Evolutionary conservation across 2,888 invertebrate genomes (phyloP).

Genomic region (Mongoloraphidia duomilia): DNA sequence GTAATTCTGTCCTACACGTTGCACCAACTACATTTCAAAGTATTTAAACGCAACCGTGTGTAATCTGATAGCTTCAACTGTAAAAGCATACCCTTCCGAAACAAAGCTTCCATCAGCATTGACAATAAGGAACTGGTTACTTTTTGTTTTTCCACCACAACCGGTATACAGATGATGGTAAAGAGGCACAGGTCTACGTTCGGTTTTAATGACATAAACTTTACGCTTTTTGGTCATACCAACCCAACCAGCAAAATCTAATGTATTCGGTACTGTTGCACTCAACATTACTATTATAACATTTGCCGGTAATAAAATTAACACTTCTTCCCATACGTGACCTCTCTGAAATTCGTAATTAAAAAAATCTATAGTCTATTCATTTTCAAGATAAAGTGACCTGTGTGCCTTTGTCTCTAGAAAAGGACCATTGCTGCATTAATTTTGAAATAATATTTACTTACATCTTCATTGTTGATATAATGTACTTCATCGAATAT

Average conservation of each 20-base stretch:
- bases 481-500: slow-evolving; percentile 99
- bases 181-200: slow-evolving; percentile 87
- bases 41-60: no score
- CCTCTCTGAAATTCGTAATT: slow-evolving; percentile 49
- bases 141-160: slow-evolving; percentile 54
- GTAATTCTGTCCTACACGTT: no score
- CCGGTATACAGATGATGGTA: slow-evolving; percentile 88
- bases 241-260: slow-evolving; percentile 92
- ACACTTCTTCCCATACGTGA: slow-evolving; percentile 98
- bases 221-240: slow-evolving; percentile 75
- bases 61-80: no score
- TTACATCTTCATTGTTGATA: slow-evolving; percentile 86
- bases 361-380: no score
- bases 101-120: slow-evolving; percentile 63
- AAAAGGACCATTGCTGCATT: neutral
- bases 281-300: slow-evolving; percentile 94
- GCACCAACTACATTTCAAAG: no score
- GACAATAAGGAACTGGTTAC: slow-evolving; percentile 65
- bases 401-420: no score
- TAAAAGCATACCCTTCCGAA: slow-evolving; percentile 36
- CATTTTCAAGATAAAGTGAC: no score
- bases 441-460: no score
- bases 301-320: slow-evolving; percentile 87
- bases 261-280: slow-evolving; percentile 94
- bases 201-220: slow-evolving; percentile 86